phyloP scores from a whole-genome alignment of 2,797 vertebrate species.

The Gymnoscopelus microlampas region DNA sequence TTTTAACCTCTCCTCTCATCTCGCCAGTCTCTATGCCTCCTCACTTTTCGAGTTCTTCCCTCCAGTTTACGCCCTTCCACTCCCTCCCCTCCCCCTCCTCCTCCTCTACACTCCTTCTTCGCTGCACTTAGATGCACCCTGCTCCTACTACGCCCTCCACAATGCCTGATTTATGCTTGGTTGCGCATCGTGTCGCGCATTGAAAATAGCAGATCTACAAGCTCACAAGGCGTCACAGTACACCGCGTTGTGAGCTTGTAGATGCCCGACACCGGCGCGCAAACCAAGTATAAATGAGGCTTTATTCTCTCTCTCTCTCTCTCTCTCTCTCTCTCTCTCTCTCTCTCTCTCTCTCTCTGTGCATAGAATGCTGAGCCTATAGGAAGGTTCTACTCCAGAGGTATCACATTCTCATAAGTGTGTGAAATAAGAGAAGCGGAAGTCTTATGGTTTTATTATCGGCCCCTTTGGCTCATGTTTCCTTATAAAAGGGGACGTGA shows the following conservation, averaged over 20 bases:
- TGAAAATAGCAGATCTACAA: no score
- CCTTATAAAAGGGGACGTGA: slow-evolving; percentile 40
- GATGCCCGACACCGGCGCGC: no score
- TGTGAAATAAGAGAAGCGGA: slow-evolving; percentile 76
- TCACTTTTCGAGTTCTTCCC: slow-evolving; percentile 39
- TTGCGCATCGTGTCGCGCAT: no score
- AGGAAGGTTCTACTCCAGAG: slow-evolving; percentile 47
- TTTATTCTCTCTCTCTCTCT: slow-evolving; percentile 42
- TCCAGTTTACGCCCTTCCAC: slow-evolving; percentile 27
- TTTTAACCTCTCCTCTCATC: slow-evolving; percentile 64
- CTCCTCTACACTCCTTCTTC: slow-evolving; percentile 27
- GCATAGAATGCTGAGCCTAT: slow-evolving; percentile 48
- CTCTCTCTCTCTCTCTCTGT: slow-evolving; percentile 31
- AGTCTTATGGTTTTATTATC: slow-evolving; percentile 60
- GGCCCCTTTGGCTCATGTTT: slow-evolving; percentile 46
- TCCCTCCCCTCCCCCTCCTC: slow-evolving; percentile 23
- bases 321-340: slow-evolving; percentile 44
- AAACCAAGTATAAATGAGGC: no score
- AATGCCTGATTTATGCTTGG: no score
- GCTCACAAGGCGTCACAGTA: no score
- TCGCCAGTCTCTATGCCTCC: slow-evolving; percentile 52
- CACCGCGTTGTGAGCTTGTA: no score
- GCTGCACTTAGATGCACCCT: slow-evolving; percentile 54
- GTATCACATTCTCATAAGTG: slow-evolving; percentile 74
- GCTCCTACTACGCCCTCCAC: no score